These are phyloP conservation scores for Tinea trinotella DNA, from an alignment of 2,888 invertebrate genomes.

Conservation along the genomic window DNA sequence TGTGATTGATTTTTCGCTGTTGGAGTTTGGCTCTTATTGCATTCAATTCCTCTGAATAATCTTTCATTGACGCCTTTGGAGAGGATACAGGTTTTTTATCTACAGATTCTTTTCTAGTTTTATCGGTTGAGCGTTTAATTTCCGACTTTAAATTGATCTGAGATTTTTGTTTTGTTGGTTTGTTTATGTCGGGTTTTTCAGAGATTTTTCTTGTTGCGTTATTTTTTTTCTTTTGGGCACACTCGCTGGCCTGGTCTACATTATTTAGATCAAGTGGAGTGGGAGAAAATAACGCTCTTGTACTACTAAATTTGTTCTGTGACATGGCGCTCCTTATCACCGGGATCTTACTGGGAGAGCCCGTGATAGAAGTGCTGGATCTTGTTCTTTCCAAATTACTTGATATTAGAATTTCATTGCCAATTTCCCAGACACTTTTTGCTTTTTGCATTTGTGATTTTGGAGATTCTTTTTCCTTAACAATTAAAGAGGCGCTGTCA, in stretches of 20 bases:
- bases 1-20: conserved; percentile 57
- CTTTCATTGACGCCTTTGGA: conserved; percentile 50
- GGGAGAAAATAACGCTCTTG: conserved; percentile 69
- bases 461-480: conserved; percentile 40
- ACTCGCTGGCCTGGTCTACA: conserved; percentile 70
- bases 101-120: conserved; percentile 48
- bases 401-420: conserved; percentile 50
- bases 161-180: conserved; percentile 64
- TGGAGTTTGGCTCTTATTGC: conserved; percentile 65
- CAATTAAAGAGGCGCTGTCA: conserved; percentile 56
- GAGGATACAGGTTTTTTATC: conserved; percentile 51
- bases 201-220: conserved; percentile 43
- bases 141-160: conserved; percentile 57
- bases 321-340: conserved; percentile 70
- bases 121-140: conserved; percentile 50
- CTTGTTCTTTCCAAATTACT: conserved; percentile 60
- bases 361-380: conserved; percentile 69
- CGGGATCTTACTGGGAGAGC: conserved; percentile 75
- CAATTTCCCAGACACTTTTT: conserved; percentile 70
- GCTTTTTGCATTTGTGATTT: conserved; percentile 65
- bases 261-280: conserved; percentile 71
- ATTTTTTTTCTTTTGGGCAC: conserved; percentile 65
- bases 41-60: conserved; percentile 65
- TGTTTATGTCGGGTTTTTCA: conserved; percentile 49
- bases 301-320: conserved; percentile 62